Evolutionary conservation across 2,113 vertebrate genomes (phyloP).

Genomic region (Mustela lutreola): DNA sequence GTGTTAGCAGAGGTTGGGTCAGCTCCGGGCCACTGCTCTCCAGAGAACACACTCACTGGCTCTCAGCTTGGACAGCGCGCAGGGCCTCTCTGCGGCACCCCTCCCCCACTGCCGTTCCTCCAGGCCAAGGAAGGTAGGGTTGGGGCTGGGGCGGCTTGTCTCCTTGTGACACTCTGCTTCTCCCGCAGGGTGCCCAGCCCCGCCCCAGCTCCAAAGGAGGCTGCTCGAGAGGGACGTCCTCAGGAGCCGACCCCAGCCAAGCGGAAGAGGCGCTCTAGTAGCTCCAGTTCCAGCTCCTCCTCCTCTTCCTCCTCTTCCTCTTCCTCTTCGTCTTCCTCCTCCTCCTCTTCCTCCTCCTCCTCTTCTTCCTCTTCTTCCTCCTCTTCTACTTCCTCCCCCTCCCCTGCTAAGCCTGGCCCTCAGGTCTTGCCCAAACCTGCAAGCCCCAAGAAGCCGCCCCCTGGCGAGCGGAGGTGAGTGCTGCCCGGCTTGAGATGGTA

Average conservation of each 20-base stretch:
- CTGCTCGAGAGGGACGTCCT: conserved; percentile 78
- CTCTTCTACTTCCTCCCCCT: conserved; percentile 77
- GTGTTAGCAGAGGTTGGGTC: conserved; percentile 75
- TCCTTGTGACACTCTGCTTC: conserved; percentile 39
- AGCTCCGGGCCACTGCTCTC: conserved; percentile 47
- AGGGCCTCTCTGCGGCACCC: conserved; percentile 70
- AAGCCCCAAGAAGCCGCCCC: conserved; percentile 84
- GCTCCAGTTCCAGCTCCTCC: conserved; percentile 83
- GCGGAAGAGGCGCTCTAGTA: conserved; percentile 83
- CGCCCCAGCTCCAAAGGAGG: conserved; percentile 79
- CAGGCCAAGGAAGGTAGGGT: conserved; percentile 81
- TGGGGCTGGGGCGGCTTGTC: conserved; percentile 72
- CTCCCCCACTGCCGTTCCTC: conserved; percentile 77
- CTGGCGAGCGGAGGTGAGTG: conserved; percentile 84
- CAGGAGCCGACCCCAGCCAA: conserved; percentile 79
- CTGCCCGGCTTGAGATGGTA: conserved; percentile 27
- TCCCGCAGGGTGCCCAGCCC: conserved; percentile 80
- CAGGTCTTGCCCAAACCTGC: conserved; percentile 83
- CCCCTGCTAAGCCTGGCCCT: conserved; percentile 82
- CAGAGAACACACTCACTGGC: conserved; percentile 63
- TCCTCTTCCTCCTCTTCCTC: conserved; percentile 77
- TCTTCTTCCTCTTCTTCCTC: conserved; percentile 74
- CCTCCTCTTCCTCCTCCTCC: background rate
- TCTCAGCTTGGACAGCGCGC: conserved; percentile 26
- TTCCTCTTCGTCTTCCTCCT: conserved; percentile 58